phyloP scores from a whole-genome alignment of 2,113 vertebrate species.

The Empidonax traillii region DNA sequence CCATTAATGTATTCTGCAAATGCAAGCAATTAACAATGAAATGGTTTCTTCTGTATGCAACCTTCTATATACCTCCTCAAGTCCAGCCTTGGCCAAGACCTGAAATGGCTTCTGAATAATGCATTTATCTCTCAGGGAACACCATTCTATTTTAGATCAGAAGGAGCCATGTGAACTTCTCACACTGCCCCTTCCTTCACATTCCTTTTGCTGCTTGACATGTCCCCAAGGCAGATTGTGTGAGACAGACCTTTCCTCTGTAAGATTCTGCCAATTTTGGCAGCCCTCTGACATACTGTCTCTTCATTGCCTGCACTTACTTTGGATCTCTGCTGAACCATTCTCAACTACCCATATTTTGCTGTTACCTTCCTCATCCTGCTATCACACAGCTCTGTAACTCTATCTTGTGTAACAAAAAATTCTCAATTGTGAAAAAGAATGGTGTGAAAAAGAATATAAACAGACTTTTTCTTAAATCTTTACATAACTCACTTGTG shows the following conservation, averaged over 20 bases:
- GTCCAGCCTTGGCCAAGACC: neutral
- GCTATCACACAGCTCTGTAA: neutral
- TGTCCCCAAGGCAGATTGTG: slow-evolving; percentile 3
- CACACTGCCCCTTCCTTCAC: slow-evolving; percentile 11
- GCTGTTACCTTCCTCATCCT: neutral
- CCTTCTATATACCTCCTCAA: neutral
- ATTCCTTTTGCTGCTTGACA: slow-evolving; percentile 13
- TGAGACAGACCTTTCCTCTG: slow-evolving; percentile 10
- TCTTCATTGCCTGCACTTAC: neutral
- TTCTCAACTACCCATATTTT: neutral
- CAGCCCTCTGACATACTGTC: neutral
- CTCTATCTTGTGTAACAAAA: neutral
- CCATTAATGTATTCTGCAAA: neutral
- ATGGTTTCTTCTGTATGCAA: neutral
- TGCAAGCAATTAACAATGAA: neutral
- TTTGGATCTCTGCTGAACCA: neutral
- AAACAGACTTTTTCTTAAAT: slow-evolving; percentile 8
- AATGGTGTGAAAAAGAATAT: neutral
- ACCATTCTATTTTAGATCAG: slow-evolving; percentile 30
- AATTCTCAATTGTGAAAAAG: neutral
- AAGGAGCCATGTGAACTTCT: neutral
- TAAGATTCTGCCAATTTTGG: slow-evolving; percentile 19
- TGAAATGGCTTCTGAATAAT: slow-evolving; percentile 37
- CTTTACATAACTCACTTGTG: neutral
- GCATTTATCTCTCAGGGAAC: slow-evolving; percentile 19